A percentile compares a stretch with the other conserved stretches of the same genome.
Conservation (phyloP, 2,888 invertebrate species). For the Serripes groenlandicus region DNA sequence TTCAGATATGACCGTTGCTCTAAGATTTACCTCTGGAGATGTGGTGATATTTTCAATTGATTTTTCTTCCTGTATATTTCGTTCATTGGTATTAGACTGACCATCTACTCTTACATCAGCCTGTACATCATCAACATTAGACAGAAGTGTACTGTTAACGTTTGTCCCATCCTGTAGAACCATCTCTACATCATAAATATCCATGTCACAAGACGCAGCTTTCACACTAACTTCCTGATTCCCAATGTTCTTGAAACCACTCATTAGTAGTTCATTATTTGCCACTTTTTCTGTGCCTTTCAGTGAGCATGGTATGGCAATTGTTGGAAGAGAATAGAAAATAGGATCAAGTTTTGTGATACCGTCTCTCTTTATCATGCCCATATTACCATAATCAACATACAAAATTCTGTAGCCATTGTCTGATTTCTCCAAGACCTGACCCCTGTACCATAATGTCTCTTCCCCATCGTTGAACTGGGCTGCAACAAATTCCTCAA, state of each 20-base stretch:
- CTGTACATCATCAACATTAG: no score
- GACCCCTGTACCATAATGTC: constrained; percentile 42
- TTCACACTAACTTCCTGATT: constrained; percentile 45
- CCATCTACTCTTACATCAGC: no score
- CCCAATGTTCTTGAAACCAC: constrained; percentile 9
- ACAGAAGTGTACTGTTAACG: no score
- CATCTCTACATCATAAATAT: constrained; percentile 64
- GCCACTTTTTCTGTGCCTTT: constrained; percentile 28
- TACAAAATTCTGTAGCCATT: constrained; percentile 90
- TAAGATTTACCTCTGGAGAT: no score
- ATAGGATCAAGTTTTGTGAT: constrained; percentile 78
- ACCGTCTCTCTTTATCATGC: constrained; percentile 89
- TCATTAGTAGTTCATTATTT: constrained; percentile 26
- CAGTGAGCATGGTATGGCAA: constrained; percentile 63
- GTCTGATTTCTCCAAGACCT: constrained; percentile 36
- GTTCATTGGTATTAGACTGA: constrained; percentile 18
- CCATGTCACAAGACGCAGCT: constrained; percentile 36
- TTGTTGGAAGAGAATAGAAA: constrained; percentile 40
- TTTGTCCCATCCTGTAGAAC: constrained; percentile 36
- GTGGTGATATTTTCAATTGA: no score
- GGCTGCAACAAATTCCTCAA: constrained; percentile 67
- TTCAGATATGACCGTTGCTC: no score
- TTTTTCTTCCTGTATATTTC: no score
- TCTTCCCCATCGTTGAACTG: constrained; percentile 34
- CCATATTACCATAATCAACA: constrained; percentile 89